Base-by-base conservation (phyloP, 2,797 vertebrate species). In the Sciurus vulgaris region DNA sequence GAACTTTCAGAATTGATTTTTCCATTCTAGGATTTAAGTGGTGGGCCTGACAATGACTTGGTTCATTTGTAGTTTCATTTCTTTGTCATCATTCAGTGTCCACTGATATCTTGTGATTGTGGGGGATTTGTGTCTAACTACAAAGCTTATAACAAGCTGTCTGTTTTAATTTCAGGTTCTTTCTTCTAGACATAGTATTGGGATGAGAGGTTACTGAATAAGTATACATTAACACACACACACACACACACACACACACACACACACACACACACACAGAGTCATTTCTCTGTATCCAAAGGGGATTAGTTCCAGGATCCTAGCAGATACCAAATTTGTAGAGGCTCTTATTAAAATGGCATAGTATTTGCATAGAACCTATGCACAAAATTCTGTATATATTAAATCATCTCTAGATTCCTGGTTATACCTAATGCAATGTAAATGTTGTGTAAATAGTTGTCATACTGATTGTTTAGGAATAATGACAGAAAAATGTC, bases 131-230 rank as follows among this genome's bases (percentile, higher is more conserved):
- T 35, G 35, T 67, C 30, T 96, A 77, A 12, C 70, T 77, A 61
- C 51, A 97, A 88, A 82, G 22, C 82, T 94, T 92, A 15, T 54
- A 70, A 86, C 7, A 69, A 49, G 67, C 89, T 95, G 56, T 18
- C 67, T 6, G 63, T 91, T 94, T 91, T 90, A 96, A 85, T 95
- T 90, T 82, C 38, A 93, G 51, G 83, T 96, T 96, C 47, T 90
- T 96, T 88, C 67, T 96, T 94, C 41, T 47, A 84, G n/a, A 63
- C 12, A 38, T 87, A 67, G 41, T 69, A 78, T 22, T 82, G 87
- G 96, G 86, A 93, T 82, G n/a, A 93, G 81, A 84, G 61, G 13
- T 88, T 86, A 94, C 17, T 86, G 86, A 95, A 93, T 85, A 86
- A 30, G 28, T 44, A 17, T 13, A 72, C 10, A 33, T n/a, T 28